These are phyloP conservation scores for Conus betulinus DNA, from an alignment of 1,140 invertebrate species.

Conservation along the genomic window DNA sequence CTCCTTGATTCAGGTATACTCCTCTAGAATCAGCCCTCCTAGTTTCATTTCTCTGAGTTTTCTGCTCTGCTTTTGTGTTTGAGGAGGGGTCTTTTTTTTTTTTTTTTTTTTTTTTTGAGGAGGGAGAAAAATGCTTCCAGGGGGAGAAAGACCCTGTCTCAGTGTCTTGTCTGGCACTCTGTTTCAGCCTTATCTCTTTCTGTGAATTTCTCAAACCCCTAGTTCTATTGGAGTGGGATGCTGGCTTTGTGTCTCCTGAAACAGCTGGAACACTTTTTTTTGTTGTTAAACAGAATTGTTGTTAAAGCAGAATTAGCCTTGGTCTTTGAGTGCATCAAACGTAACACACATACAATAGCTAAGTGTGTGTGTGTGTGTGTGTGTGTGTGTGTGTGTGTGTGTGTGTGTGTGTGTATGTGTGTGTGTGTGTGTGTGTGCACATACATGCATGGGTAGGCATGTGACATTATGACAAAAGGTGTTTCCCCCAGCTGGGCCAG, in stretches of 20 bases:
- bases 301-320: background rate
- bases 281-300: background rate
- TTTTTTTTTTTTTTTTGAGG: background rate
- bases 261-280: background rate
- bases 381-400: conserved; percentile 27
- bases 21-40: background rate
- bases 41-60: background rate
- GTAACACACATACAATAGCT: background rate
- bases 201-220: background rate
- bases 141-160: background rate
- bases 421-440: conserved; percentile 28
- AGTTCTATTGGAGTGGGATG: background rate
- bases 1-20: conserved; percentile 7
- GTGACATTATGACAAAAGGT: no score
- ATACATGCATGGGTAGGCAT: background rate
- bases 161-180: background rate
- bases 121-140: background rate
- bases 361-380: background rate
- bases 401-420: conserved; percentile 31
- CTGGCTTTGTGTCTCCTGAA: background rate
- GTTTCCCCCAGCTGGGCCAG: no score
- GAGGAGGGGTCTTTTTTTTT: background rate
- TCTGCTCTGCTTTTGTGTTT: background rate
- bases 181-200: background rate
- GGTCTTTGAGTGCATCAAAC: background rate